Evolutionary conservation across 2,113 vertebrate species (phyloP).

Genomic region (Eurystomus gularis): DNA sequence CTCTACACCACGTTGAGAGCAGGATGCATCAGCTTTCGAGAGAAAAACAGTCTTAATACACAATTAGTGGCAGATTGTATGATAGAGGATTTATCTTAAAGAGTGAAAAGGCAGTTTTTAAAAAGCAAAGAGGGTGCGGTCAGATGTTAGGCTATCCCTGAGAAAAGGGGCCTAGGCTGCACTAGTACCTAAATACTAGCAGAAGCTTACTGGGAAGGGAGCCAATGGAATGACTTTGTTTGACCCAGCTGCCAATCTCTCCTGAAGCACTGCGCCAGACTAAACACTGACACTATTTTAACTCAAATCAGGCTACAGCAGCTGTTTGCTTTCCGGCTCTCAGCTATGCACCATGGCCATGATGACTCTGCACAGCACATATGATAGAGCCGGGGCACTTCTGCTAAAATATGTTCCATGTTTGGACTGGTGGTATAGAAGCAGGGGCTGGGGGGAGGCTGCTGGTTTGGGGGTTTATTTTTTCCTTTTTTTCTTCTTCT

Average conservation of each 20-base stretch:
- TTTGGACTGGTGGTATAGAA: constrained; percentile 51
- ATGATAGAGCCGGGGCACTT: constrained; percentile 64
- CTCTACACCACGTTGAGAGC: constrained; percentile 66
- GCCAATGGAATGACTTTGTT: constrained; percentile 89
- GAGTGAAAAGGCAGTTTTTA: constrained; percentile 65
- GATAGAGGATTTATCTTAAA: constrained; percentile 77
- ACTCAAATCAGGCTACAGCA: constrained; percentile 87
- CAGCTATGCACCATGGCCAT: constrained; percentile 77
- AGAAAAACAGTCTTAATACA: constrained; percentile 73
- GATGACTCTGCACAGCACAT: constrained; percentile 75
- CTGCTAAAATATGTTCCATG: constrained; percentile 68
- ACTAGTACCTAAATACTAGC: constrained; percentile 87
- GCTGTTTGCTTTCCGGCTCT: constrained; percentile 86
- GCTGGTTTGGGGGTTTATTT: not conserved
- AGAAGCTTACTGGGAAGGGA: constrained; percentile 86
- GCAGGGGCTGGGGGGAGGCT: not conserved
- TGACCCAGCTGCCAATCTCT: constrained; percentile 97
- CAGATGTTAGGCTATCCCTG: constrained; percentile 83
- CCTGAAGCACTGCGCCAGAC: constrained; percentile 90
- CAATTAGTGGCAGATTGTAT: constrained; percentile 76
- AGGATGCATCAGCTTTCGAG: constrained; percentile 70
- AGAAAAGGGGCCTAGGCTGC: constrained; percentile 79
- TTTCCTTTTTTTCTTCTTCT: fast-evolving
- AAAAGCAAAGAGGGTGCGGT: constrained; percentile 82
- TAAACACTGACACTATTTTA: constrained; percentile 91